Base-by-base conservation (phyloP, 2,113 vertebrate species). In the Cynoglossus semilaevis region DNA sequence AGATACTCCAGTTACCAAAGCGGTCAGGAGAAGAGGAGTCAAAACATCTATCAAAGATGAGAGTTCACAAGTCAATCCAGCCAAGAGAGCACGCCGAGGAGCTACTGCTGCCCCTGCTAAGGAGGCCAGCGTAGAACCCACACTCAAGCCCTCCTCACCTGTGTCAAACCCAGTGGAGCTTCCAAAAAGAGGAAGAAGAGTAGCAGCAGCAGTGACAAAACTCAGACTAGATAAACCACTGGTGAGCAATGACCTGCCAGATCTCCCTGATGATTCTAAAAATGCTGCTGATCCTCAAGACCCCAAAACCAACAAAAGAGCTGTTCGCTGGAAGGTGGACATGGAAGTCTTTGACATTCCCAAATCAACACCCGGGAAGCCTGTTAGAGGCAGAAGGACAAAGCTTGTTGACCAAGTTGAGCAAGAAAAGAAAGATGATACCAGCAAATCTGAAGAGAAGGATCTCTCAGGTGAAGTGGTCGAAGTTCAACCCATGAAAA, bases 361-460 rank as follows among this genome's bases (percentile, higher is more conserved):
- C 18, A 69, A 68, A 52, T 22, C 0, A 37, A 73, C 67, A 4
- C 57, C 81, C 0, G 42, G 54, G 0, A 88, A 75, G 41, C 46
- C 76, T 0, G 63, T 14, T 0, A 54, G 77, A 37, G 79, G 80
- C 2, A 77, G 58, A 51, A 87, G 54, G 60, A 9, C 70, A 1
- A 88, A 75, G 57, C 15, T 18, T n/a, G 4, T 1, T 8, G 51
- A 52, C 15, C 15, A 60, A 22, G 19, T 52, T 8, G 53, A 54
- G 12, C 0, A 38, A 17, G 58, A 47, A 14, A 75, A 37, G 42
- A 48, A 72, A 55, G 77, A 36, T 4, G 65, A 13, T 11, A 61
- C 15, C 2, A 45, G 48, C 55, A 54, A 67, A 67, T 5, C 74
- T 83, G 74, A 88, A 83, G 87, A 85, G 80, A 55, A 75, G 55